Conservation (phyloP, 2,113 vertebrate species). For the Nothoprocta pentlandii region DNA sequence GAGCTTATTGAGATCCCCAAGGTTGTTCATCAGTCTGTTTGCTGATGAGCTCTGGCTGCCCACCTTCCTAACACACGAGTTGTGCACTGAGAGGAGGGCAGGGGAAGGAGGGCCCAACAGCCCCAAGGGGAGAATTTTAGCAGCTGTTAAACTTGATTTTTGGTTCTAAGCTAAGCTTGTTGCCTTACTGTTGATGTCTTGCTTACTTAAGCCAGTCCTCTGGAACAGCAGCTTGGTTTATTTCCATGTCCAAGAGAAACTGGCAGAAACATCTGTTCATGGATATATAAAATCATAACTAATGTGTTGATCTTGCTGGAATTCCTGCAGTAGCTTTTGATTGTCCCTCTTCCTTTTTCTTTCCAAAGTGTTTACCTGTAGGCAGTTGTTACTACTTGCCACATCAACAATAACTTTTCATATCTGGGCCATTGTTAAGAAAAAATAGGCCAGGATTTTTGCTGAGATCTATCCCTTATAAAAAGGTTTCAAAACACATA, state of each 20-base stretch:
- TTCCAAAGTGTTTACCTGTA: neutral
- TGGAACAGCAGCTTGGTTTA: neutral
- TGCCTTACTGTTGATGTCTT: constrained; percentile 8
- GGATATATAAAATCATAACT: neutral
- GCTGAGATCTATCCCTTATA: neutral
- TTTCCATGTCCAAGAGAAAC: neutral
- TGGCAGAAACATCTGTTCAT: neutral
- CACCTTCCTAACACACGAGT: neutral
- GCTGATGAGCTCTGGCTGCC: neutral
- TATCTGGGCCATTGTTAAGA: neutral
- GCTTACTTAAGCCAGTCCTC: neutral
- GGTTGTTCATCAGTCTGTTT: neutral
- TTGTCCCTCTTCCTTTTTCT: neutral
- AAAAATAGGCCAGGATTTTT: neutral
- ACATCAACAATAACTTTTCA: neutral
- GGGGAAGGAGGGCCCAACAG: neutral
- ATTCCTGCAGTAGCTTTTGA: neutral
- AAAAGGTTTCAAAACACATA: neutral
- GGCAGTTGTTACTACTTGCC: neutral
- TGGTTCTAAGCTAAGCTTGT: neutral
- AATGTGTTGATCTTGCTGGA: neutral
- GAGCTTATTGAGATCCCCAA: neutral
- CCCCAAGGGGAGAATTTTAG: neutral
- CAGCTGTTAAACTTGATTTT: neutral
- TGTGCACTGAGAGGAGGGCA: neutral